These are phyloP conservation scores for Columbina picui DNA, from an alignment of 2,113 vertebrate genomes.

Conservation along the genomic window DNA sequence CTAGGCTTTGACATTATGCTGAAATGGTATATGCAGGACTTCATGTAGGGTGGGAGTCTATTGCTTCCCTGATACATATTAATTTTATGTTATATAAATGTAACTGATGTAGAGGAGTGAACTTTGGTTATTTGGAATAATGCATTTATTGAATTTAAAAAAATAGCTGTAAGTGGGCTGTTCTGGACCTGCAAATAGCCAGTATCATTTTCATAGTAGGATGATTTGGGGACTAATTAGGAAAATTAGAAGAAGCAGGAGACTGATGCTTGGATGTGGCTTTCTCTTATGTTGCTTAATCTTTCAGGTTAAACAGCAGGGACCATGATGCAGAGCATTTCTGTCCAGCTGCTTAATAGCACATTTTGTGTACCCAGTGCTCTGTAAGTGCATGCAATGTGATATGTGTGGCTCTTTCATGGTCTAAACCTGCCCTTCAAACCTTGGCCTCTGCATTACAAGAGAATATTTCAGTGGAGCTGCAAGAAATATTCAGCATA, in stretches of 20 bases:
- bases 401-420: not conserved
- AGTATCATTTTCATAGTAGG: not conserved
- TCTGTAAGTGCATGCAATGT: not conserved
- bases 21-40: not conserved
- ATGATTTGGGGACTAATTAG: not conserved
- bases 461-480: not conserved
- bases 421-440: not conserved
- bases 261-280: not conserved
- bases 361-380: not conserved
- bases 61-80: not conserved
- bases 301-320: not conserved
- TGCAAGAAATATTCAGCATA: not conserved
- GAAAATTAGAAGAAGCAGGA: not conserved
- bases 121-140: not conserved
- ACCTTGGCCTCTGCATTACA: not conserved
- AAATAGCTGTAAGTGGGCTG: not conserved
- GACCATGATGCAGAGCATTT: not conserved
- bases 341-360: not conserved
- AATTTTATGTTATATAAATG: not conserved
- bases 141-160: too few species aligned
- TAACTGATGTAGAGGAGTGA: not conserved
- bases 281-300: not conserved
- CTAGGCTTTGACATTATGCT: not conserved
- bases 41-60: not conserved
- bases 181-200: not conserved